Evolutionary conservation across 2,888 invertebrate genomes (phyloP), one percentile per base, ranked within the genome.

Genomic region (Hipparchia sbordonii): DNA sequence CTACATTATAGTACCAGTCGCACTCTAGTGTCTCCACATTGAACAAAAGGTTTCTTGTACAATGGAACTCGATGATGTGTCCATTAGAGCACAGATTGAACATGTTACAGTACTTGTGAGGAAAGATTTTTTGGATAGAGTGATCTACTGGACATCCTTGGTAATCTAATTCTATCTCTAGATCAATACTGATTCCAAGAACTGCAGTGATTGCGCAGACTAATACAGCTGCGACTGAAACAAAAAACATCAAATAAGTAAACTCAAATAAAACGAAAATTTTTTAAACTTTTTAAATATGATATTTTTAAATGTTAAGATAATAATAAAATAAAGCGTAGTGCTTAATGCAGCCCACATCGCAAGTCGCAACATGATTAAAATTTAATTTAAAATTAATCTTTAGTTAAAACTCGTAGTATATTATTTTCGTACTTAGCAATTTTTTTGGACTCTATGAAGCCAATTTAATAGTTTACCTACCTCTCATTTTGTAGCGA

Each of bases 131-230:
- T 72, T 82, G 81, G 23, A 79, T 71, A 8, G 57, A 63, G 45
- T 75, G 75, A 52, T 82, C 79, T 72, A 74, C 69, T 1, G 82
- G 81, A 62, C 81, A 82, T 46, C 79, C 80, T 70, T 80, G 79
- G 13, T 73, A 72, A 52, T 82, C 82, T 51, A 79, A 75, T 23
- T 81, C 78, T 48, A 81, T 77, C 67, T 79, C 78, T 73, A 79
- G 74, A 1, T 65, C 52, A 9, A 61, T 39, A 23, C 8, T 0
- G 23, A 4, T 12, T 74, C 82, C 83, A 7, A 79, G 79, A 73
- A 81, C 82, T 73, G 87, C 77, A 78, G 85, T 78, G 71, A 84
- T 74, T 78, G 85, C 87, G 86, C 87, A 87, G 75, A 89, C 82
- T 79, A 89, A 76, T 74, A 85, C 74, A 69, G 81, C 77, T 78